These are phyloP conservation scores for Neuroscelio doddi DNA, from an alignment of 2,888 invertebrate genomes.

Conservation along the genomic window DNA sequence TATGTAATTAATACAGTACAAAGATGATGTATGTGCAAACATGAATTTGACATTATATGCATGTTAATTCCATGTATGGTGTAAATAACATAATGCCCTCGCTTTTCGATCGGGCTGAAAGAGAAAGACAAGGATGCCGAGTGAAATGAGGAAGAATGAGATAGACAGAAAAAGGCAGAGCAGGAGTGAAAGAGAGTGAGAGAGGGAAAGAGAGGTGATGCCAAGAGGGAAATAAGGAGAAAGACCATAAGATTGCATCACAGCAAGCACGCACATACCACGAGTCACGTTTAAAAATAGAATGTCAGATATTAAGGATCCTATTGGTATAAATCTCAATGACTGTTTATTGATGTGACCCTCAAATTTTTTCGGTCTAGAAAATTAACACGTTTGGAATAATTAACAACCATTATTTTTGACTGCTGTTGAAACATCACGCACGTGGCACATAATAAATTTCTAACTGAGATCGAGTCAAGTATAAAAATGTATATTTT, in stretches of 20 bases:
- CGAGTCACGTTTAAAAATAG: slow-evolving; percentile 71
- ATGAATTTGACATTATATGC: slow-evolving; percentile 47
- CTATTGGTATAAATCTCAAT: slow-evolving; percentile 24
- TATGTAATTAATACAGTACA: too few species aligned
- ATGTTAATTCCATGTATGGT: slow-evolving; percentile 58
- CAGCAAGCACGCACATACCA: slow-evolving; percentile 59
- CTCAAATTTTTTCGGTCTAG: not conserved
- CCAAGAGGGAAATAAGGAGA: slow-evolving; percentile 50
- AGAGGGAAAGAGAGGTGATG: slow-evolving; percentile 37
- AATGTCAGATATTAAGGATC: slow-evolving; percentile 64
- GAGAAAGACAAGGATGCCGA: slow-evolving; percentile 36
- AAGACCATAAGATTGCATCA: slow-evolving; percentile 69
- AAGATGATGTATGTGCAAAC: slow-evolving; percentile 13
- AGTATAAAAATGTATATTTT: too few species aligned
- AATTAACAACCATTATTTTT: too few species aligned
- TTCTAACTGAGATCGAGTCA: not conserved
- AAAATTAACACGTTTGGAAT: too few species aligned
- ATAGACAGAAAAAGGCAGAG: slow-evolving; percentile 6
- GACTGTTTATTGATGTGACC: slow-evolving; percentile 6
- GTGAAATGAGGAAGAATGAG: slow-evolving; percentile 11
- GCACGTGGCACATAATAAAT: too few species aligned
- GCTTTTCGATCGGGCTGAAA: slow-evolving; percentile 43
- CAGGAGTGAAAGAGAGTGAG: slow-evolving; percentile 31
- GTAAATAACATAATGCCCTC: slow-evolving; percentile 46
- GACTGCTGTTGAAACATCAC: too few species aligned